phyloP scores from a whole-genome alignment of 2,888 invertebrate genomes.

The Brassicogethes aeneus region DNA sequence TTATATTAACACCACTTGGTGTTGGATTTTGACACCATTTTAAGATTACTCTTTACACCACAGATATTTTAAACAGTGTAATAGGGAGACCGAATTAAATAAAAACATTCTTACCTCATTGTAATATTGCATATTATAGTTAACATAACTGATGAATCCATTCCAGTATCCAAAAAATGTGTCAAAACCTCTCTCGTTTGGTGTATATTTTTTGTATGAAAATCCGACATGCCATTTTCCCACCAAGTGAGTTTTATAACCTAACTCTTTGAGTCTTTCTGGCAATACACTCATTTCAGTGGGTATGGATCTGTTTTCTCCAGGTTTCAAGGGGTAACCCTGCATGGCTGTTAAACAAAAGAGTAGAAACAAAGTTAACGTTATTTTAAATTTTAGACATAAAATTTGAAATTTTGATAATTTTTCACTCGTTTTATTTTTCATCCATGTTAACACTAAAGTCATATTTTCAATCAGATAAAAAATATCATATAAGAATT shows the following conservation, averaged over 20 bases:
- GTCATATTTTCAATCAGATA: too few species aligned
- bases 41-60: neutral
- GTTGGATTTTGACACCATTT: too few species aligned
- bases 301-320: conserved; percentile 64
- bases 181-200: conserved; percentile 66
- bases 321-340: conserved; percentile 54
- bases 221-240: conserved; percentile 86
- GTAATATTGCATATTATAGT: neutral
- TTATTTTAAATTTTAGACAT: too few species aligned
- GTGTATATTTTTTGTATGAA: conserved; percentile 56
- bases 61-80: too few species aligned
- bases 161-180: conserved; percentile 78
- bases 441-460: too few species aligned
- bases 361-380: too few species aligned
- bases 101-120: too few species aligned
- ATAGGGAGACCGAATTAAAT: too few species aligned
- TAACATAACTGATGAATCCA: conserved; percentile 65
- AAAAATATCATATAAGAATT: too few species aligned
- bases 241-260: conserved; percentile 66
- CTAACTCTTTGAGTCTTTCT: conserved; percentile 52
- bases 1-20: too few species aligned
- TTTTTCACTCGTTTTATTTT: too few species aligned
- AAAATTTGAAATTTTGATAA: too few species aligned
- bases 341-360: conserved; percentile 49
- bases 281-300: conserved; percentile 44